Evolutionary conservation across 2,113 vertebrate species (phyloP), one percentile per base, ranked within the genome.

Genomic region (Rhinopomastus cyanomelas): DNA sequence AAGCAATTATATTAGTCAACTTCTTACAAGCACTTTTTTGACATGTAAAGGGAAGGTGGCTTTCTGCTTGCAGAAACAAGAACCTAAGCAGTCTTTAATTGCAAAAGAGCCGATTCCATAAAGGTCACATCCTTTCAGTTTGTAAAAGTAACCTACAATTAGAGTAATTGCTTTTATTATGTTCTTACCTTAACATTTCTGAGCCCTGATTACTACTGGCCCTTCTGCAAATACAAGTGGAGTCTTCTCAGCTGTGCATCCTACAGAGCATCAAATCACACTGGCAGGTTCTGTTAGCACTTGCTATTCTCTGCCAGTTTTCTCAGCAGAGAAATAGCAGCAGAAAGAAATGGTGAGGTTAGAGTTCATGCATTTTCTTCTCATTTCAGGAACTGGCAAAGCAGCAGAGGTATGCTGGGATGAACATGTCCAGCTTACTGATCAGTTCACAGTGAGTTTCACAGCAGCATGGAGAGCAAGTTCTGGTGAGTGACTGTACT

Each of bases 361-460:
- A 1, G 36, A 65, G 68, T 39, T 87, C 68, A 25, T 8, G 34
- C 5, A 16, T 67, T 81, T 89, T 17, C 44, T 74, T 49, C 8
- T 39, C 27, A 5, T 57, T 80, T 65, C 49, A 84, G 73, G 56
- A 51, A 44, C n/a, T 62, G 39, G 36, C 17, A 77, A 21, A 51
- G 39, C 6, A 12, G 56, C 25, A 59, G 36, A 25, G 30, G 11
- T 59, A 52, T 0, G 0, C 5, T 7, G 27, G 51, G 36, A 18
- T 48, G 57, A 51, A 5, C n/a, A 5, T 11, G 26, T 19, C 26
- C 64, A 57, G 42, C 32, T 55, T 84, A 12, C 32, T 27, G 48
- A 89, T 60, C 16, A 83, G n/a, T 5, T 51, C 56, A 71, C 32
- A 19, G 42, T 0, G 0, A 61, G 20, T 30, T 65, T 26, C 34